These are phyloP conservation scores for Drosophila nigromelanica DNA, from an alignment of 1,140 invertebrate genomes.

Conservation along the genomic window DNA sequence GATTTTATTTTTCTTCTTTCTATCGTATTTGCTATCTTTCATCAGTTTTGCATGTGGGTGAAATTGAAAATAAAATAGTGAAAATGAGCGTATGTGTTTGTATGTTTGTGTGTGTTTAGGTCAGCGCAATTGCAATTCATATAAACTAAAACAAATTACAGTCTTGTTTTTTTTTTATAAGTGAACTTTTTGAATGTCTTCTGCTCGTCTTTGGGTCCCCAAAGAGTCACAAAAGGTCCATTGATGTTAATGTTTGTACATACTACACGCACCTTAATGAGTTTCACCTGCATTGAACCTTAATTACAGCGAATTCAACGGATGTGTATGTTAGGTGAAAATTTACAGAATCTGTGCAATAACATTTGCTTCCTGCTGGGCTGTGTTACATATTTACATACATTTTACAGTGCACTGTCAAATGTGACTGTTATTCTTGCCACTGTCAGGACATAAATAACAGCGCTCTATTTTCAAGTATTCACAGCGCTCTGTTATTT, in stretches of 20 bases:
- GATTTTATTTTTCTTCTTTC: slow-evolving; percentile 23
- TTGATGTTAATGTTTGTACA: not conserved
- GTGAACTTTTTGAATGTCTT: slow-evolving; percentile 40
- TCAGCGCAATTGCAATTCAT: slow-evolving; percentile 31
- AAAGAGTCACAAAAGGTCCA: slow-evolving; percentile 3
- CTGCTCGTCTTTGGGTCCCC: not conserved
- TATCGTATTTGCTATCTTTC: slow-evolving; percentile 20
- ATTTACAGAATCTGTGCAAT: not conserved
- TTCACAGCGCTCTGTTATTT: not conserved
- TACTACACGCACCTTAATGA: slow-evolving; percentile 1
- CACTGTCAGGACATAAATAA: not conserved
- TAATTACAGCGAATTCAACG: slow-evolving; percentile 1
- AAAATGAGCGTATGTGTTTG: slow-evolving; percentile 21
- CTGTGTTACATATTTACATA: not conserved
- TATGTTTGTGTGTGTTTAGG: slow-evolving; percentile 13
- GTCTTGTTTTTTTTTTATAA: slow-evolving; percentile 27
- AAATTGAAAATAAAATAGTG: slow-evolving; percentile 63
- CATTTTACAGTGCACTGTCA: not conserved
- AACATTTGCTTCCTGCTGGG: too few relatives aligned
- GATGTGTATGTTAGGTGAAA: not conserved
- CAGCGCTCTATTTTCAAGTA: too few relatives aligned
- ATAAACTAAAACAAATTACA: slow-evolving; percentile 40
- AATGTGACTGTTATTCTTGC: too few relatives aligned
- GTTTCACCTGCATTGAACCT: slow-evolving; percentile 31
- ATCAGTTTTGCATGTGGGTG: slow-evolving; percentile 54